Evolutionary conservation across 2,888 invertebrate species (phyloP), one percentile per base, ranked within the genome.

Genomic region (Scaptomyza caliginosa): DNA sequence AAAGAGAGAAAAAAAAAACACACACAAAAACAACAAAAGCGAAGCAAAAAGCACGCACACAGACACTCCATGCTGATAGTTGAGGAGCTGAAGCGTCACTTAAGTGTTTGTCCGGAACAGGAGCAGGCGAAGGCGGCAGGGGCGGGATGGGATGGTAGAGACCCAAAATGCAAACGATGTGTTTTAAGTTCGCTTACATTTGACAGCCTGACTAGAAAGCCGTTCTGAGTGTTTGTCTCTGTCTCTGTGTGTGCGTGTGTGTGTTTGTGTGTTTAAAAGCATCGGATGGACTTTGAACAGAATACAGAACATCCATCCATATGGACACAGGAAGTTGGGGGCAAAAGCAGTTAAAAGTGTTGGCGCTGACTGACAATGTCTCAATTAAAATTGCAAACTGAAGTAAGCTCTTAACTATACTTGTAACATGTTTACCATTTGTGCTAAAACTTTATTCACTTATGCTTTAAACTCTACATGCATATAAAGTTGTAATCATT

Each of bases 171-270:
- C 81, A 82, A 86, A 82, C 81, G 81, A 82, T 80, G 81, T 86
- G 86, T 82, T 82, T 86, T 82, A 86, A 82, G 86, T 81, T 86
- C 81, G 84, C 86, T 86, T 86, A 81, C 81, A 86, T 85, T 80
- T 85, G 83, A 86, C 83, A 85, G 85, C 64, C 69, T 66, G 64
- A 69, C 65, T 65, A 39, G 67, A 77, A 82, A 67, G 76, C 64
- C 60, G 67, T 69, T 68, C 19, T 17, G 71, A 83, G 86, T 82
- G 74, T 67, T 28, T 58, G 59, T 45, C 55, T 24, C 4, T 56
- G 23, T 42, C 42, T 51, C 42, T 51, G 24, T 30, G 63, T 67
- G 58, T 67, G 64, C 65, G 59, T 65, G 62, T 77, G 62, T 67
- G 65, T 79, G 67, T 71, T 43, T 68, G 69, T 66, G 73, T 81